A percentile compares a stretch with the other conserved stretches of the same genome.
Conservation (phyloP, 2,888 invertebrate genomes). For the Apamea crenata region DNA sequence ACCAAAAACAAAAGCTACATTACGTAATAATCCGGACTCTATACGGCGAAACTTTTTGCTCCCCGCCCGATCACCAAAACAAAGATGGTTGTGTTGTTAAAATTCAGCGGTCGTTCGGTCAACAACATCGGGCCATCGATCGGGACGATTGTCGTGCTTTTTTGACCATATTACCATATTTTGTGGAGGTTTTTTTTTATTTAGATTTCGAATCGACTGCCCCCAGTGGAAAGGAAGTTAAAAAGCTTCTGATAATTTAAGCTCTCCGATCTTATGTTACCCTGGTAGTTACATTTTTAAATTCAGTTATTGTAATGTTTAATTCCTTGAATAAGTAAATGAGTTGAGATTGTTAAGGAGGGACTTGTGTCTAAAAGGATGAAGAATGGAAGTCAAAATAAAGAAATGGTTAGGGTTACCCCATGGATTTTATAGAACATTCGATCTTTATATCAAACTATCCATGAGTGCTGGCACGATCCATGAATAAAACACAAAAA, state of each 20-base stretch:
- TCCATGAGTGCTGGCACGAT: not conserved
- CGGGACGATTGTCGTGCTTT: slow-evolving; percentile 54
- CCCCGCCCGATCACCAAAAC: slow-evolving; percentile 38
- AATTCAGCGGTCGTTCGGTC: slow-evolving; percentile 69
- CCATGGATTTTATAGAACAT: not conserved
- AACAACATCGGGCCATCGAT: slow-evolving; percentile 35
- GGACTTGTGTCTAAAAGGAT: not conserved
- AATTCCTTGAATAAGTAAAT: not conserved
- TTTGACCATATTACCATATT: slow-evolving; percentile 61
- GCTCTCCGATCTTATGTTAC: slow-evolving; percentile 7
- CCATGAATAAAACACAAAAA: slow-evolving; percentile 10
- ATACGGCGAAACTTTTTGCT: slow-evolving; percentile 32
- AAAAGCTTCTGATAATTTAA: not conserved
- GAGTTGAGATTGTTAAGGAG: not conserved
- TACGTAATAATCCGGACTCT: not conserved
- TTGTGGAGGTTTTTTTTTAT: slow-evolving; percentile 40
- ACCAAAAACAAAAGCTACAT: not conserved
- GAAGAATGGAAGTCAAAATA: not conserved
- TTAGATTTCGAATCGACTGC: slow-evolving; percentile 1
- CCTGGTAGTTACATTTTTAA: slow-evolving; percentile 9
- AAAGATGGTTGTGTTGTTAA: slow-evolving; percentile 65
- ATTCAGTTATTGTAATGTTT: not conserved
- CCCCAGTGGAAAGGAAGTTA: not conserved
- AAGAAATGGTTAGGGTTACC: not conserved
- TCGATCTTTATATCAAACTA: not conserved